Evolutionary conservation across 2,888 invertebrate genomes (phyloP).

Genomic region (Cetonia aurata): DNA sequence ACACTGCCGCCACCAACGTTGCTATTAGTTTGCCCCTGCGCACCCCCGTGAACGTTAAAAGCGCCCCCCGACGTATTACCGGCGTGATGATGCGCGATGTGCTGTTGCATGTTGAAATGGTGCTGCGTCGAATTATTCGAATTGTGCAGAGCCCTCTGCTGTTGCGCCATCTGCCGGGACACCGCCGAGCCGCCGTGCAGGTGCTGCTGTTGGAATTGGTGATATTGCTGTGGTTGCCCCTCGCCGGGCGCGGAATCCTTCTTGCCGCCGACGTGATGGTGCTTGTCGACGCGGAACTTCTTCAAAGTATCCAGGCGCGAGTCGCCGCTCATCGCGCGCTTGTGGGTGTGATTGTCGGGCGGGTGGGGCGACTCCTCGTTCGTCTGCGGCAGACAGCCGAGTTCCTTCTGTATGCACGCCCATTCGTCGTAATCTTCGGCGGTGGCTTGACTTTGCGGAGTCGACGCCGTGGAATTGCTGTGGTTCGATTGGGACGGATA

Average conservation of each 20-base stretch:
- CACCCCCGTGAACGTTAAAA: constrained; percentile 32
- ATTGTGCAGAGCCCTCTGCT: constrained; percentile 34
- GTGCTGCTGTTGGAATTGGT: constrained; percentile 27
- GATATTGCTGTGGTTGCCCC: constrained; percentile 22
- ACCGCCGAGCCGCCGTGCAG: constrained; percentile 18
- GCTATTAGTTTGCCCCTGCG: constrained; percentile 30
- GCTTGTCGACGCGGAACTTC: constrained; percentile 65
- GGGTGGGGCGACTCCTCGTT: constrained; percentile 28
- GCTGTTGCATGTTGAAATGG: constrained; percentile 47
- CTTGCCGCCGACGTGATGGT: constrained; percentile 55
- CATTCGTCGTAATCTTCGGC: constrained; percentile 74
- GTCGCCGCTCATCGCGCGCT: constrained; percentile 60
- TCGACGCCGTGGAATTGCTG: constrained; percentile 37
- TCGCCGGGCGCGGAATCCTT: constrained; percentile 23
- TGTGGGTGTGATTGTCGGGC: constrained; percentile 49
- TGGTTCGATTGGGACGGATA: constrained; percentile 36
- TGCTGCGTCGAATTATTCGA: constrained; percentile 32
- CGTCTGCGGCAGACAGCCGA: constrained; percentile 67
- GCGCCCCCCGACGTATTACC: constrained; percentile 38
- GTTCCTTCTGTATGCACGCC: constrained; percentile 76
- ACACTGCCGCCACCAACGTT: constrained; percentile 21
- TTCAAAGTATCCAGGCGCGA: constrained; percentile 64
- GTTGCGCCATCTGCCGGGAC: constrained; percentile 13
- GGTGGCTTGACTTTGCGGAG: constrained; percentile 39
- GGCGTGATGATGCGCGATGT: constrained; percentile 50